Evolutionary conservation across 2,888 invertebrate species (phyloP).

Genomic region (Chouioia cunea): DNA sequence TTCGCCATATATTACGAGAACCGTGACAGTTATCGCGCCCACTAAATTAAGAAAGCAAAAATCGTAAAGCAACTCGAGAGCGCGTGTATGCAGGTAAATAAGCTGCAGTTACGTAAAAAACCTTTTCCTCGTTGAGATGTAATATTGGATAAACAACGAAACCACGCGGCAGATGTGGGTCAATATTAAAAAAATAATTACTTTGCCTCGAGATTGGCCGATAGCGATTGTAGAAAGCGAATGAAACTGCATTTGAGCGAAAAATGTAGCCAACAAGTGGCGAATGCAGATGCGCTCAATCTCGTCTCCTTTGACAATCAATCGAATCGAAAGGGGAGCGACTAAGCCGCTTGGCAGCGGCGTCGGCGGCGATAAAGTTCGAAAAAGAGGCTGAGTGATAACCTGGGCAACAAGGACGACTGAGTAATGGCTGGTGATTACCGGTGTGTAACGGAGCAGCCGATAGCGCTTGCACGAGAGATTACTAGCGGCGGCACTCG

Average conservation of each 20-base stretch:
- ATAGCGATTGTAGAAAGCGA: too few species aligned
- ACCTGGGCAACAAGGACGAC: conserved; percentile 37
- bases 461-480: conserved; percentile 24
- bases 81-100: conserved; percentile 32
- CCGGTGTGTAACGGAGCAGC: conserved; percentile 38
- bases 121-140: conserved; percentile 22
- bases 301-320: too few species aligned
- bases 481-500: not conserved
- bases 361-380: conserved; percentile 30
- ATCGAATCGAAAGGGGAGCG: conserved; percentile 27
- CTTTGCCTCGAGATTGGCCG: too few species aligned
- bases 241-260: not conserved
- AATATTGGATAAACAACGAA: conserved; percentile 30
- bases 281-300: conserved; percentile 22
- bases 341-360: conserved; percentile 1
- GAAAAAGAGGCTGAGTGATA: conserved; percentile 42
- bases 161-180: too few species aligned
- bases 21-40: conserved; percentile 43
- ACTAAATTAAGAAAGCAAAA: conserved; percentile 44
- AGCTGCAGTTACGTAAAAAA: conserved; percentile 31
- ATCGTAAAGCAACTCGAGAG: conserved; percentile 36
- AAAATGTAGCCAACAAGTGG: not conserved
- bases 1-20: conserved; percentile 25
- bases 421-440: conserved; percentile 56
- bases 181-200: too few species aligned